Conservation (phyloP, 2,888 invertebrate genomes). For the Calameuta idolon region DNA sequence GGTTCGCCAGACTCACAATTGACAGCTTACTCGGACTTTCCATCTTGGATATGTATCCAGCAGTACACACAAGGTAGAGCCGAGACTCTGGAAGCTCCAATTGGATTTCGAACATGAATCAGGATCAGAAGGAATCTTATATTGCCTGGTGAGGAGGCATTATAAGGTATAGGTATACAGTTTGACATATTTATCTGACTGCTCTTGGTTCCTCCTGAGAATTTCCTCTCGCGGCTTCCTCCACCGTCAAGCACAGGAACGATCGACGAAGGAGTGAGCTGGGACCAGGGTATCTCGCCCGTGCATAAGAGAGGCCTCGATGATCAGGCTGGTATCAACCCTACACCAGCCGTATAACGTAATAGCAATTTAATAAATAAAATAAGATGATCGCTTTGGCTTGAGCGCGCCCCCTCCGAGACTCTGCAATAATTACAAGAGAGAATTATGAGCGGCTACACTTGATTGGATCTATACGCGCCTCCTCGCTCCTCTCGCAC, state of each 20-base stretch:
- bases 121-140: conserved; percentile 35
- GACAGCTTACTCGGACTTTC: conserved; percentile 13
- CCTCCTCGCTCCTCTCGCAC: conserved; percentile 29
- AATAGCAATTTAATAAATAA: conserved; percentile 64
- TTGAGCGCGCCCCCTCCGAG: conserved; percentile 49
- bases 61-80: not conserved
- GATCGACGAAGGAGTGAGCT: conserved; percentile 4
- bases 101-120: not conserved
- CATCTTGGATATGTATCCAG: not conserved
- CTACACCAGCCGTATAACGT: conserved; percentile 43
- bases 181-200: conserved; percentile 56
- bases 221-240: conserved; percentile 27
- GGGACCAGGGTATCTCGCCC: conserved; percentile 12
- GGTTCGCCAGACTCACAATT: conserved; percentile 40
- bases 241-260: conserved; percentile 19
- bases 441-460: conserved; percentile 63
- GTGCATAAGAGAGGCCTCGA: conserved; percentile 7
- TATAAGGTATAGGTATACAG: conserved; percentile 23
- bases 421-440: conserved; percentile 62
- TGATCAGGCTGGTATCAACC: conserved; percentile 1
- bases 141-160: conserved; percentile 41
- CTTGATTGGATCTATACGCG: conserved; percentile 63
- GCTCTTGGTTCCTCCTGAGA: conserved; percentile 42
- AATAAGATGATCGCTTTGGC: conserved; percentile 56
- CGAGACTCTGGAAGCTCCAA: not conserved